These are phyloP conservation scores for Nixonia krombeini DNA, from an alignment of 1,140 invertebrate genomes.

Conservation along the genomic window DNA sequence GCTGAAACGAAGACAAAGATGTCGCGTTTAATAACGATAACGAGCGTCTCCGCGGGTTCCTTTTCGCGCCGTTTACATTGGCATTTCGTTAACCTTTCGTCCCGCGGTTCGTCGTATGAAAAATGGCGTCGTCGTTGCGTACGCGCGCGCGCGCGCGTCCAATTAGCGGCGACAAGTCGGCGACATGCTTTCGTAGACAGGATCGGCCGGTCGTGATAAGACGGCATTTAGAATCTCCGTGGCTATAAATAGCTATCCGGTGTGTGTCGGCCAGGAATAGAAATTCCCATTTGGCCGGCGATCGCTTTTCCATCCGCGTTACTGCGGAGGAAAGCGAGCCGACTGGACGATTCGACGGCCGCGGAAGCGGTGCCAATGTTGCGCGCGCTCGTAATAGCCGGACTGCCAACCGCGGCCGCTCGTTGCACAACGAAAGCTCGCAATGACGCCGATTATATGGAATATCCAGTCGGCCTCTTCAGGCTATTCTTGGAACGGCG, in stretches of 20 bases:
- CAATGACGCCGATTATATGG: too few relatives aligned
- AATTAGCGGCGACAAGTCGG: slow-evolving; percentile 25
- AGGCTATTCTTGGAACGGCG: too few relatives aligned
- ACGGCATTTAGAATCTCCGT: slow-evolving; percentile 32
- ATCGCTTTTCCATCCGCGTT: slow-evolving; percentile 44
- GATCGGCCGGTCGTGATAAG: slow-evolving; percentile 29
- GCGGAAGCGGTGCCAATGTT: slow-evolving; percentile 25
- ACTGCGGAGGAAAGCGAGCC: slow-evolving; percentile 33
- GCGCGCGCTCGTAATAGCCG: slow-evolving; percentile 17
- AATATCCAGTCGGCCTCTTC: too few relatives aligned
- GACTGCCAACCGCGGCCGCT: slow-evolving; percentile 5
- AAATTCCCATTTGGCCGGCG: slow-evolving; percentile 53
- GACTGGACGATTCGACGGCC: slow-evolving; percentile 22
- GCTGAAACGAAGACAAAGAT: slow-evolving; percentile 20
- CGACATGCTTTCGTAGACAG: slow-evolving; percentile 27
- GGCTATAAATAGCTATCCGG: slow-evolving; percentile 61
- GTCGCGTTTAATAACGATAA: too few relatives aligned
- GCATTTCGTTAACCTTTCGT: too few relatives aligned
- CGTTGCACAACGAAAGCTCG: slow-evolving; percentile 24
- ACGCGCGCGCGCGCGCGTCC: too few relatives aligned
- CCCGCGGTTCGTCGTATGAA: too few relatives aligned
- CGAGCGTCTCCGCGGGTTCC: too few relatives aligned
- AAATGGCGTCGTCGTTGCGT: too few relatives aligned
- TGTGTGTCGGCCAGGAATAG: slow-evolving; percentile 57
- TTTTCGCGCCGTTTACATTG: too few relatives aligned